phyloP scores from a whole-genome alignment of 2,797 vertebrate genomes.

The Sebastes kiyomatsui region DNA sequence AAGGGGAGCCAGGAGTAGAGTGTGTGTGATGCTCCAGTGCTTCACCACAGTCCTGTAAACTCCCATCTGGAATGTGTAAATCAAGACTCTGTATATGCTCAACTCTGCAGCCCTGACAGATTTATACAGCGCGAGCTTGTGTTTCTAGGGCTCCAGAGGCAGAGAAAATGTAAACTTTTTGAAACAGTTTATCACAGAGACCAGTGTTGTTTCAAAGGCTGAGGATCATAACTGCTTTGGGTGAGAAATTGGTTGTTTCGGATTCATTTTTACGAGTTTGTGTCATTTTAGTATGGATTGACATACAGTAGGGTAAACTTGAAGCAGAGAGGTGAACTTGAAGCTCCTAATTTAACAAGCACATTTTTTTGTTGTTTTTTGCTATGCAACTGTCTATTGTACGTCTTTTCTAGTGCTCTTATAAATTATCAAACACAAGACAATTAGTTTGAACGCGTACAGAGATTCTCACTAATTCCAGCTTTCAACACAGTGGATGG shows the following conservation, averaged over 20 bases:
- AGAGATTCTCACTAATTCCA: neutral
- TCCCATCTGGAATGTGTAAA: conserved; percentile 85
- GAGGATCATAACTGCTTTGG: conserved; percentile 49
- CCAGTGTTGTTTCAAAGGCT: conserved; percentile 61
- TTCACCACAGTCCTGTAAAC: conserved; percentile 72
- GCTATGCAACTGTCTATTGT: neutral
- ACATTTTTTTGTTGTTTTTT: neutral
- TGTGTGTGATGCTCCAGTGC: conserved; percentile 66
- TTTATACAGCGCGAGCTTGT: conserved; percentile 80
- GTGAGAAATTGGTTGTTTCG: conserved; percentile 65
- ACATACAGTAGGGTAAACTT: neutral
- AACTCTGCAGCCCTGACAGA: conserved; percentile 77
- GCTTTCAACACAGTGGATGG: neutral
- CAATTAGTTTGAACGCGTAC: neutral
- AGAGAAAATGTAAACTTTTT: conserved; percentile 80
- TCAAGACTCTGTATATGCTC: conserved; percentile 81
- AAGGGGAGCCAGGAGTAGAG: conserved; percentile 50
- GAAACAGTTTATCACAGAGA: conserved; percentile 73
- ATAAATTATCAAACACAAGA: neutral
- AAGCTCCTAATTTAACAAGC: neutral
- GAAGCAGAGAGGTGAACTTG: neutral
- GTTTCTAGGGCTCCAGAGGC: conserved; percentile 76
- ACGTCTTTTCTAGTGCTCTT: neutral
- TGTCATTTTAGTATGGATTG: neutral
- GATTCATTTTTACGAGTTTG: conserved; percentile 37